Base-by-base conservation (phyloP, 92 coral and sea anemone species). In the Paramuricea clavata region DNA sequence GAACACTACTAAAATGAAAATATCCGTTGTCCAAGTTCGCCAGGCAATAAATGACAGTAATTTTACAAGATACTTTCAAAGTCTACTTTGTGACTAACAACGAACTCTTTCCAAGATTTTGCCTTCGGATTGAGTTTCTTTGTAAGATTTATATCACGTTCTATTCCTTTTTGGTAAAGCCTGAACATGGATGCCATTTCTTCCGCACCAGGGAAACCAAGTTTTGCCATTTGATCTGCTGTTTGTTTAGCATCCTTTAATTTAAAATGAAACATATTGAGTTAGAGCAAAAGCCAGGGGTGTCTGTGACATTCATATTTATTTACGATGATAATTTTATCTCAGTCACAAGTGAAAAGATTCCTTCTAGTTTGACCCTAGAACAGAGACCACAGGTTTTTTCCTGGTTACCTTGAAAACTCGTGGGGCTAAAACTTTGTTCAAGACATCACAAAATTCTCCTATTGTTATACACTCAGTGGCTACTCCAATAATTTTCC, bases 131-230 rank as follows among this genome's bases (percentile, higher is more conserved):
- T 90, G 35, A 93, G 49, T 69, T 69, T 89, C 81, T 69, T 90
- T 15, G 93, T 90, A 32, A 35, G 35, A 16, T 42, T 49, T 6
- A 85, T 71, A 61, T 85, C 81, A 12, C 92, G 92, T 32, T 87
- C 92, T 1, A 93, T 89, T 27, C 95, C 95, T 61, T 77, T 80
- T 39, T 78, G 82, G 56, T 87, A 93, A 47, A 87, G 87, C 49
- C 69, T 86, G 73, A 90, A 93, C 95, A 93, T 93, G 86, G 85
- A 78, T 6, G 91, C 93, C 28, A 93, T 23, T 30, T 93, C 95
- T 27, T 56, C 86, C 0, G 95, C 93, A 12, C 93, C 95, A 0
- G 83, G 90, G 56, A 79, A 90, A 0, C 92, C 92, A 13, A 73
- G 85, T 12, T 72, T 83, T 43, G 82, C 83, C 36, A 12, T 78